A percentile compares a stretch with the other conserved stretches of the same genome.
phyloP scores from a whole-genome alignment of 2,113 vertebrate genomes.

The Xiphophorus maculatus region DNA sequence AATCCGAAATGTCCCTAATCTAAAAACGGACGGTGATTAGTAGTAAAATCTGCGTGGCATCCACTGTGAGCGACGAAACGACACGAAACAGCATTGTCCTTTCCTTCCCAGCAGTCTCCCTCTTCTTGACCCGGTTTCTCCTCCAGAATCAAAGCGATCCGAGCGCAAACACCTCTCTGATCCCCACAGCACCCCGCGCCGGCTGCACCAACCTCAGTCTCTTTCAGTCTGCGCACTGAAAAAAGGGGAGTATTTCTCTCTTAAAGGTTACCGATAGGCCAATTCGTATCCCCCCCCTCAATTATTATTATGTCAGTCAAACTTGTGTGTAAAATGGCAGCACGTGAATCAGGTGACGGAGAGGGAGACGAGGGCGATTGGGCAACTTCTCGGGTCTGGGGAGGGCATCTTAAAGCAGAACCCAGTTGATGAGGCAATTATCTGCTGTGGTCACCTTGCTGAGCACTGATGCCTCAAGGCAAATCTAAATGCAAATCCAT shows the following conservation, averaged over 20 bases:
- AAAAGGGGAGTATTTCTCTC: slow-evolving; percentile 60
- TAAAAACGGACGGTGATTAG: slow-evolving; percentile 20
- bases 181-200: slow-evolving; percentile 45
- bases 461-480: not conserved
- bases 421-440: slow-evolving; percentile 21
- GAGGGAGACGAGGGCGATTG: slow-evolving; percentile 71
- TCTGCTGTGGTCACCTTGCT: slow-evolving; percentile 15
- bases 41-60: slow-evolving; percentile 48
- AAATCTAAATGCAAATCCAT: not conserved
- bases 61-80: slow-evolving; percentile 14
- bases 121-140: slow-evolving; percentile 42
- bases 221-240: slow-evolving; percentile 40
- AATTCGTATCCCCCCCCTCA: slow-evolving; percentile 1
- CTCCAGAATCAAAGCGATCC: slow-evolving; percentile 35
- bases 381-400: slow-evolving; percentile 65
- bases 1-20: slow-evolving; percentile 10
- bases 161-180: slow-evolving; percentile 33
- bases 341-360: slow-evolving; percentile 82
- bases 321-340: slow-evolving; percentile 85
- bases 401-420: slow-evolving; percentile 81
- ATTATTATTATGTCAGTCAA: slow-evolving; percentile 55
- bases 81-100: slow-evolving; percentile 55
- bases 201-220: slow-evolving; percentile 43
- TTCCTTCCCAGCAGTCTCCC: not conserved
- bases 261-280: slow-evolving; percentile 61